Base-by-base conservation (phyloP, 23 tunicate genomes). In the Styela clava region DNA sequence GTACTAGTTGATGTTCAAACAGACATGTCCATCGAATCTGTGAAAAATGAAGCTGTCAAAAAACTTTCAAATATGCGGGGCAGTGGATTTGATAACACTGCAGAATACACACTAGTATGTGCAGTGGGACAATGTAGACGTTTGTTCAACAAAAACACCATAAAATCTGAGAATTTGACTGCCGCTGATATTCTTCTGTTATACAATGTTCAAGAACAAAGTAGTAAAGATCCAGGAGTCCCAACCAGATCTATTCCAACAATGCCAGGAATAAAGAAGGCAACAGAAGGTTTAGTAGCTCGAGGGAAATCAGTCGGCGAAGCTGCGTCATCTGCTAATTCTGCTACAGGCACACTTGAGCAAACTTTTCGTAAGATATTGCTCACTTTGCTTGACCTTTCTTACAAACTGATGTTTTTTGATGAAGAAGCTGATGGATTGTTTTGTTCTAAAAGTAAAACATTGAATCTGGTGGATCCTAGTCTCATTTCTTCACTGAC, bases 341-440 rank as follows among this genome's bases (percentile, higher is more conserved):
- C 86, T 29, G 69, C 97, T 3, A 18, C 88, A 0, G 23, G 78
- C 3, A 86, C 84, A 56, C 86, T 92, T 1, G 97, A 92, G 74
- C 97, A 92, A 84, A 92, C 97, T 1, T 83, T 92, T 31, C 61
- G 97, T 23, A 87, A 87, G 35, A 90, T 92, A 33, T 69, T 92
- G 83, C 86, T 92, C 19, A 86, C 97, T 12, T 74, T 92, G 62
- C 83, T 92, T n/a, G 97, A 92, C 9, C 85, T 92, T 19, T 92
- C 97, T 1, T 92, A 92, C 74, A 92, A 92, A 79, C 83, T 92
- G 68, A 84, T 92, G 88, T 86, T 88, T 71, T 92, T 92, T 82
- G 92, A 92, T 26, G 63, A 87, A 52, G 87, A 83, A 33, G 79
- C 61, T 16, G 68, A 61, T 3, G 85, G 83, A 1, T 12, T 78